Conservation (phyloP, 1,140 invertebrate genomes). For the Plectrocnemia conspersa region DNA sequence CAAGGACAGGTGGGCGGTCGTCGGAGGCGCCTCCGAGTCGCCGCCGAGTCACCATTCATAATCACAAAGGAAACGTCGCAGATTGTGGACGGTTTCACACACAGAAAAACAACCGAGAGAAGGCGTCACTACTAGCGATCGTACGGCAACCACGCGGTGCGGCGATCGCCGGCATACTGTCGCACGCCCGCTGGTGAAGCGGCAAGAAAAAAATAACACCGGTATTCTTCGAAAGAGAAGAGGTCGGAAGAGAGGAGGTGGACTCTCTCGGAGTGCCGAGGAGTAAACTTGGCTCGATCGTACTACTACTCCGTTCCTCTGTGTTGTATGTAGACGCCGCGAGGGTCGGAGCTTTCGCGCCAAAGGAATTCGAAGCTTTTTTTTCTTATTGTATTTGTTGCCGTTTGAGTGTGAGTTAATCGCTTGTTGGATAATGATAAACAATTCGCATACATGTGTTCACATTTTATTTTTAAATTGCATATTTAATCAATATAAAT, state of each 20-base stretch:
- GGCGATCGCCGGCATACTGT: constrained; percentile 4
- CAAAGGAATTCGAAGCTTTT: neutral
- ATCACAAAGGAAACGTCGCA: no score
- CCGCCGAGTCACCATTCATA: no score
- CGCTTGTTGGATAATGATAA: no score
- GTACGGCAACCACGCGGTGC: neutral
- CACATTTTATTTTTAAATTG: no score
- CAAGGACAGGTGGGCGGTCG: neutral
- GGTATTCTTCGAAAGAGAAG: constrained; percentile 23
- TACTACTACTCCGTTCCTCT: constrained; percentile 24
- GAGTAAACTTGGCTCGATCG: constrained; percentile 34
- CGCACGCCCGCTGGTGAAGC: neutral
- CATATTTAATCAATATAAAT: no score
- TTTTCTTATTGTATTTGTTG: no score
- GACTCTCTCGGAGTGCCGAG: constrained; percentile 35
- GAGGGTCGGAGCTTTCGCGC: neutral
- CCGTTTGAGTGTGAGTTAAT: no score
- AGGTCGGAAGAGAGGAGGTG: constrained; percentile 15
- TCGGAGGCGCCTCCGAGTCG: neutral
- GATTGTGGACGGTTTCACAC: no score
- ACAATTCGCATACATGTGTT: no score
- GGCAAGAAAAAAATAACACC: constrained; percentile 19
- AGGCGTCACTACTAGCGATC: neutral
- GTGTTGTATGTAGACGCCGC: no score
- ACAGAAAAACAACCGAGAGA: no score